Conservation (phyloP, 2,888 invertebrate species). For the Sesia apiformis region DNA sequence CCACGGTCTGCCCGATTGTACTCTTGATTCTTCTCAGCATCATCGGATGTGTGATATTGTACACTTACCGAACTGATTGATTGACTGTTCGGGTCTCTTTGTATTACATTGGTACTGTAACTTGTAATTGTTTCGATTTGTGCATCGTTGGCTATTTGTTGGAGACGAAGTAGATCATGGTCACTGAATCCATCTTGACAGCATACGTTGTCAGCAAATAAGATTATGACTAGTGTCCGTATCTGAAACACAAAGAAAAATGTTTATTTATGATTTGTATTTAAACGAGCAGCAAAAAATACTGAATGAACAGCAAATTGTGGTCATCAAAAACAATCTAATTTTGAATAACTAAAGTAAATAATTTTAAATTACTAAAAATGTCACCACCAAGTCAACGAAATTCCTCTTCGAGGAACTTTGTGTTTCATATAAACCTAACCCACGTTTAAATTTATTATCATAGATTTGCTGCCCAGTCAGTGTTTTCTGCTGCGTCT, state of each 20-base stretch:
- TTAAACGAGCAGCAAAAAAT: background rate
- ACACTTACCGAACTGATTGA: slow-evolving; percentile 41
- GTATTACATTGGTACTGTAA: slow-evolving; percentile 43
- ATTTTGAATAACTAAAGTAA: no score
- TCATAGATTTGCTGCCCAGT: no score
- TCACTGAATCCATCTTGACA: slow-evolving; percentile 60
- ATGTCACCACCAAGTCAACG: no score
- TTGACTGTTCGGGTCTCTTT: slow-evolving; percentile 45
- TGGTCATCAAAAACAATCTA: no score
- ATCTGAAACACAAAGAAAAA: slow-evolving; percentile 49
- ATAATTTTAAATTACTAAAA: no score
- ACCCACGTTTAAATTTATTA: no score
- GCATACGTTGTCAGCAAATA: slow-evolving; percentile 34
- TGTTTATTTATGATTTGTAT: background rate
- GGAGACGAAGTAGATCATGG: slow-evolving; percentile 47
- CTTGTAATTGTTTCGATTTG: slow-evolving; percentile 42
- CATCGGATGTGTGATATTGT: slow-evolving; percentile 45
- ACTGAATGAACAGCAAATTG: no score
- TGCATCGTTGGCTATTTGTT: slow-evolving; percentile 45
- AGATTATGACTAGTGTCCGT: slow-evolving; percentile 57
- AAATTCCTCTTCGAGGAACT: no score
- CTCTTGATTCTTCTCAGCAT: slow-evolving; percentile 37
- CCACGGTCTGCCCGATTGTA: slow-evolving; percentile 38
- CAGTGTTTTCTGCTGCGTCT: no score
- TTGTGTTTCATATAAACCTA: no score